Base-by-base conservation (phyloP, 1,140 invertebrate genomes). In the Drosophila sp. region DNA sequence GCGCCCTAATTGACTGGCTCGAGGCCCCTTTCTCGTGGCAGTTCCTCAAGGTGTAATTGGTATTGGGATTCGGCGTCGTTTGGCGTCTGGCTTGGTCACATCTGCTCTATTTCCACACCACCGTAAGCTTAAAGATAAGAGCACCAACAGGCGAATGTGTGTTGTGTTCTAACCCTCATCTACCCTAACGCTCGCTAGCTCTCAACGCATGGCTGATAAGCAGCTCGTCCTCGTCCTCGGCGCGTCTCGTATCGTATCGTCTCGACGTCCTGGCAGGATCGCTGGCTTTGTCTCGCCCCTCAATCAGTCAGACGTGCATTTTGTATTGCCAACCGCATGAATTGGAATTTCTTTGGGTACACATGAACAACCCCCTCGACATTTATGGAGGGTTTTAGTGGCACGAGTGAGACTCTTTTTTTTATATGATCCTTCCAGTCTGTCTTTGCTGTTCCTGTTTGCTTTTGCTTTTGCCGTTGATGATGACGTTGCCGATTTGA, bases 111-210 rank as follows among this genome's bases (percentile, higher is more conserved):
- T 87, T 60, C 33, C 60, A 29, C 66, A 57, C 69, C 83, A 5
- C 27, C 7, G 38, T 40, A 66, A 87, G 83, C 84, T 87, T 89
- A 83, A 87, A 87, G 83, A 87, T 87, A 87, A 89, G 83, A 86
- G 17, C 17, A 63, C 70, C 33, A 30, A 25, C 44, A 32, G 60
- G 64, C 66, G 67, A 38, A 38, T 56, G 66, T 58, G 79, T 63
- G 17, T 17, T 17, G 17, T 17, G 17, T 74, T 78, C 47, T 70
- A 87, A 82, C 83, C 83, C 83, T 87, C 76, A 63, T 44, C 58
- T 27, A 47, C 38, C 81, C 79, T n/a, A 55, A 10, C 38, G 6
- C 35, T 41, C 5, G 23, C 35, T 60, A n/a, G 64, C 66, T 65
- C 66, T 27, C 62, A 47, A 60, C 62, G 75, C 83, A 76, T 86